These are phyloP conservation scores for Excalfactoria chinensis DNA, from an alignment of 2,113 vertebrate genomes.

Conservation along the genomic window DNA sequence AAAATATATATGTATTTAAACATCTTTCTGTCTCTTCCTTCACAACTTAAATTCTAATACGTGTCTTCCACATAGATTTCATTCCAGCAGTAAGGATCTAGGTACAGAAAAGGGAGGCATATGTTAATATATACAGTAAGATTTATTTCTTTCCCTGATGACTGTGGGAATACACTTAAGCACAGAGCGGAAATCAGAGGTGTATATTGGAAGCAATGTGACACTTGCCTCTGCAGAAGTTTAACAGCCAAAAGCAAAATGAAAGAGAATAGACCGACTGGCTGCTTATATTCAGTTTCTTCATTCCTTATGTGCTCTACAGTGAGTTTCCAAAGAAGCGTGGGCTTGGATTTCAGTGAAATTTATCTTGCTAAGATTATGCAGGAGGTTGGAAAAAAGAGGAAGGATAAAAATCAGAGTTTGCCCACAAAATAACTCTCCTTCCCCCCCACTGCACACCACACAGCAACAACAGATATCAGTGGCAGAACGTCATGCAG, in stretches of 20 bases:
- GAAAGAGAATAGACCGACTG: constrained; percentile 2
- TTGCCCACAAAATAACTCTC: background rate
- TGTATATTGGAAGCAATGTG: background rate
- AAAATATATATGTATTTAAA: background rate
- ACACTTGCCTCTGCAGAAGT: background rate
- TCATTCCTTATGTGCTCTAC: background rate
- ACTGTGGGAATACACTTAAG: background rate
- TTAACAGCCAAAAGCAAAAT: constrained; percentile 22
- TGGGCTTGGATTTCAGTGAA: background rate
- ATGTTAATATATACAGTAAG: background rate
- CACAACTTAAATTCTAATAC: background rate
- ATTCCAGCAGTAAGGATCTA: background rate
- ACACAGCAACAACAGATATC: constrained; percentile 10
- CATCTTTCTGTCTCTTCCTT: background rate
- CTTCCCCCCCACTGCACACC: too few relatives aligned
- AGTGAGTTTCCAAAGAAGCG: background rate
- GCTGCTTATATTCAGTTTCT: background rate
- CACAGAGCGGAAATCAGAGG: background rate
- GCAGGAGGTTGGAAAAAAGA: background rate
- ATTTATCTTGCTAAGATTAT: constrained; percentile 3
- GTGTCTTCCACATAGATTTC: background rate
- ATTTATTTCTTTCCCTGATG: background rate
- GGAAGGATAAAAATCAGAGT: constrained; percentile 1
- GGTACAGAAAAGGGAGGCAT: background rate
- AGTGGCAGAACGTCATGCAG: constrained; percentile 28